Evolutionary conservation across 2,888 invertebrate genomes (phyloP), one percentile per base, ranked within the genome.

Genomic region (Eretmocerus hayati): DNA sequence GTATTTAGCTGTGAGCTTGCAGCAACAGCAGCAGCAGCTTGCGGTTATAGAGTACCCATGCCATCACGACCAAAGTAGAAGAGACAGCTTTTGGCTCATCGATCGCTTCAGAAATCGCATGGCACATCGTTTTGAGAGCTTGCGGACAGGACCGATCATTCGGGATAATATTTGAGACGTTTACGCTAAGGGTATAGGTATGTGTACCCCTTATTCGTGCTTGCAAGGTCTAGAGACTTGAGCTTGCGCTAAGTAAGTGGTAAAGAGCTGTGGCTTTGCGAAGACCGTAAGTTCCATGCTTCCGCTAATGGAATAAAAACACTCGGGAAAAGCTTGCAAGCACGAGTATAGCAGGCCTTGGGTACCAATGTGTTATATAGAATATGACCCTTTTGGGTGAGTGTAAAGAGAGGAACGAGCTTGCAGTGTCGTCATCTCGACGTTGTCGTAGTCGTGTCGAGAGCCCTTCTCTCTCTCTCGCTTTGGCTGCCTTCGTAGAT

Each of bases 301-400:
- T 33, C 33, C 46, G 57, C 63, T 68, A 67, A 68, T 68, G 68
- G 67, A 68, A 68, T 68, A 68, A 68, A 68, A 68, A 68, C 68
- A 68, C 67, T 67, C 64, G 62, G 65, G 42, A 30, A 8, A 8
- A 30, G 30, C 30, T 8, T 8, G 8, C 13, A 13, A 30, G 30
- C 8, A 30, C 8, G 30, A 30, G 8, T 13, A 30, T n/a, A n/a
- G n/a, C n/a, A n/a, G n/a, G n/a, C n/a, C n/a, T n/a, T n/a, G n/a
- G n/a, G n/a, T n/a, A n/a, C n/a, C n/a, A n/a, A n/a, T n/a, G n/a
- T n/a, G n/a, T n/a, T n/a, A n/a, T n/a, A n/a, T n/a, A n/a, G n/a
- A n/a, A n/a, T n/a, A n/a, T n/a, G n/a, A n/a, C n/a, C n/a, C n/a
- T n/a, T n/a, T n/a, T n/a, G n/a, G n/a, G n/a, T n/a, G n/a, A n/a